A percentile compares a stretch with the other conserved stretches of the same genome.
phyloP scores from a whole-genome alignment of 2,797 vertebrate species.

The Percopsis omiscomaycus region DNA sequence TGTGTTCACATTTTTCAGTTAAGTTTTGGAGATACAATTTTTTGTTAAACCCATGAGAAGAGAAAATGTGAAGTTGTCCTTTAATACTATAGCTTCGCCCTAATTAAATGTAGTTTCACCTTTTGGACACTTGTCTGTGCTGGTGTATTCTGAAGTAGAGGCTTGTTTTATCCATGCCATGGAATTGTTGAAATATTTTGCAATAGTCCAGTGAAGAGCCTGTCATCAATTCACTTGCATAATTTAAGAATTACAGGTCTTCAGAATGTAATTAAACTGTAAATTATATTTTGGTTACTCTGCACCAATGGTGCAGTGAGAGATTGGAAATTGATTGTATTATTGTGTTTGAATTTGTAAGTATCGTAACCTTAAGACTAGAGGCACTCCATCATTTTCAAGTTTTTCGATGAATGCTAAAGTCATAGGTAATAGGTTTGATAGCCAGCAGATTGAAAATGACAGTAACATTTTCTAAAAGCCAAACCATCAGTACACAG shows the following conservation, averaged over 20 bases:
- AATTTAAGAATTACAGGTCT: background rate
- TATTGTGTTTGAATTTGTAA: constrained; percentile 13
- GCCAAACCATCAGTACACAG: constrained; percentile 3
- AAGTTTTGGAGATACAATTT: too few relatives aligned
- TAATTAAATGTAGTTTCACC: constrained; percentile 42
- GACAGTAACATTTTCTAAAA: background rate
- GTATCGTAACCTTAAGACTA: constrained; percentile 6
- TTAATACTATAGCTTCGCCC: background rate
- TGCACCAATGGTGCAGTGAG: background rate
- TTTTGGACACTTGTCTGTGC: constrained; percentile 63
- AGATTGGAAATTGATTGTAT: constrained; percentile 15
- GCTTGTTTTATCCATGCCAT: constrained; percentile 1
- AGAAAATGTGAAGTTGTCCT: background rate
- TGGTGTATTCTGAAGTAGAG: constrained; percentile 36
- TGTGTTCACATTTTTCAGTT: too few relatives aligned
- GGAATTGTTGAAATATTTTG: constrained; percentile 19
- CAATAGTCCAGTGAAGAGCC: constrained; percentile 21
- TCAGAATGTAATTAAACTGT: constrained; percentile 7
- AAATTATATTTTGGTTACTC: too few relatives aligned
- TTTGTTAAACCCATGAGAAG: background rate
- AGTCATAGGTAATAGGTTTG: too few relatives aligned
- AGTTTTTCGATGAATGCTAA: too few relatives aligned
- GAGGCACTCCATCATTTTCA: constrained; percentile 21
- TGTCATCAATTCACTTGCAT: constrained; percentile 8
- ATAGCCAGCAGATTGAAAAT: too few relatives aligned